These are phyloP conservation scores for Spodoptera litura DNA, from an alignment of 1,140 invertebrate species.

Conservation along the genomic window DNA sequence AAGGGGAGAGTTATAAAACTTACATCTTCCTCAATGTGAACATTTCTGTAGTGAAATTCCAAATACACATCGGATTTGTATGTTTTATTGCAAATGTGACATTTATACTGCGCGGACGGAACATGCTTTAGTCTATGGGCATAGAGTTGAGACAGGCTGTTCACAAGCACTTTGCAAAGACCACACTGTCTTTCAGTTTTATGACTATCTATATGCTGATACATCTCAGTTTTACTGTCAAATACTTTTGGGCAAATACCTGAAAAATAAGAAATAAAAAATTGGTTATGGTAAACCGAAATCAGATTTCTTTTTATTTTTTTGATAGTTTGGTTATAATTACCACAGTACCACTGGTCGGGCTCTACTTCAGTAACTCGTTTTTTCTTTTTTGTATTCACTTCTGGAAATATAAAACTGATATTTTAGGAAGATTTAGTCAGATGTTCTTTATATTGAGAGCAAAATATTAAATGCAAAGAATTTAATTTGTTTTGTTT, in stretches of 20 bases:
- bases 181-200: conserved; percentile 56
- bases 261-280: conserved; percentile 56
- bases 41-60: conserved; percentile 68
- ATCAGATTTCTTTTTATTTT: too few species aligned
- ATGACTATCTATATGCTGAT: conserved; percentile 59
- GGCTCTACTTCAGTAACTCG: neutral
- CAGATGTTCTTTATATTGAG: too few species aligned
- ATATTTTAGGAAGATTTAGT: too few species aligned
- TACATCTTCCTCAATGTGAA: conserved; percentile 63
- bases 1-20: neutral
- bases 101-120: conserved; percentile 50
- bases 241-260: conserved; percentile 67
- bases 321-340: neutral
- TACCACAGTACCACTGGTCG: conserved; percentile 36
- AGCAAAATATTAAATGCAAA: too few species aligned
- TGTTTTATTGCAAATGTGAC: conserved; percentile 68
- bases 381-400: conserved; percentile 28
- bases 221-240: conserved; percentile 50
- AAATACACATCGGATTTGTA: conserved; percentile 55
- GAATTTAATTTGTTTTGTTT: too few species aligned
- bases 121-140: conserved; percentile 71
- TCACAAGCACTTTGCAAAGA: conserved; percentile 57
- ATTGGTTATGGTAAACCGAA: neutral
- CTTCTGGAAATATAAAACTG: neutral
- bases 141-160: conserved; percentile 61